Conservation (phyloP, 2,797 vertebrate genomes). For the Cyprinodon diabolis region DNA sequence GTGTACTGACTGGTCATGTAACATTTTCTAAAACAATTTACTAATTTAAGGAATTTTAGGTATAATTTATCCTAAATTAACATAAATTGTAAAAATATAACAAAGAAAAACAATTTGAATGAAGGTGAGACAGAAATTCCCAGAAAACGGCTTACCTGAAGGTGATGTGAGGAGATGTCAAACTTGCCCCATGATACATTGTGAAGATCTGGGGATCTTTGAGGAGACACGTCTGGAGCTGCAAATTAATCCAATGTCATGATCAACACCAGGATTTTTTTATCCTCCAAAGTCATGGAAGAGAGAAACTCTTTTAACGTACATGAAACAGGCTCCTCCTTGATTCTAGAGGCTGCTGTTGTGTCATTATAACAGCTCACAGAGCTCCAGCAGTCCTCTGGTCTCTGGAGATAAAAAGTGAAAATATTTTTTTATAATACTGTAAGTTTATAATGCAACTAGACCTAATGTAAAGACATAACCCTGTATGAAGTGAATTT, state of each 20-base stretch:
- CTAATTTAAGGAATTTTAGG: neutral
- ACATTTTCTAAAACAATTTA: neutral
- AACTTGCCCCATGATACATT: neutral
- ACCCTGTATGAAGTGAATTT: too few relatives aligned
- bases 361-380: too few relatives aligned
- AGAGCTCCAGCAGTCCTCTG: neutral
- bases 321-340: conserved; percentile 15
- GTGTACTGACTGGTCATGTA: neutral
- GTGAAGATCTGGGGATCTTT: neutral
- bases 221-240: neutral
- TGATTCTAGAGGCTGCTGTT: neutral
- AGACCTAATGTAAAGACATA: too few relatives aligned
- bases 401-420: neutral
- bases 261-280: too few relatives aligned
- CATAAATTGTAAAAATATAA: neutral
- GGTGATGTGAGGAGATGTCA: neutral
- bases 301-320: neutral
- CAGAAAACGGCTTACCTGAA: conserved; percentile 9
- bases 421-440: neutral
- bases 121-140: neutral
- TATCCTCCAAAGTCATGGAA: neutral
- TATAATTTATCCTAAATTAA: neutral
- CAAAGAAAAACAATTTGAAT: neutral
- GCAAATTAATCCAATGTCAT: neutral
- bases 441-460: too few relatives aligned